Percentiles rank a stretch among this genome's conserved stretches.
Evolutionary conservation across 2,797 vertebrate genomes (phyloP).

Genomic region (Falco biarmicus): DNA sequence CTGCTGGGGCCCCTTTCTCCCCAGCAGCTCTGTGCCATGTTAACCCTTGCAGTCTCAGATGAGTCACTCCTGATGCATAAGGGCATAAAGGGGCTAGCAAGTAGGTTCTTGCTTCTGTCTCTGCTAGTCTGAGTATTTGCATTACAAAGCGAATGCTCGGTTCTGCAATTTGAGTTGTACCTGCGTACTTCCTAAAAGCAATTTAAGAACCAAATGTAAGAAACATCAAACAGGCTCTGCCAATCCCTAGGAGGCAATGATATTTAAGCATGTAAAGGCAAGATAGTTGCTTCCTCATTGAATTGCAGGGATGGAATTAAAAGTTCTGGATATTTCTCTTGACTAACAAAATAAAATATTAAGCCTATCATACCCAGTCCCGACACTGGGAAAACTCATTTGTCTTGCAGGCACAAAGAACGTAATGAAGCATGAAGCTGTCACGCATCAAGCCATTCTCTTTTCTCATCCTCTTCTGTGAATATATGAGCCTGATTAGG

Average conservation of each 20-base stretch:
- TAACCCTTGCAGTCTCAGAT: constrained; percentile 20
- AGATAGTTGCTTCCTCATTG: background rate
- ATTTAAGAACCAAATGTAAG: background rate
- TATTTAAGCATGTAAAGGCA: background rate
- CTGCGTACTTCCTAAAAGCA: background rate
- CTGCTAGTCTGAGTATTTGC: background rate
- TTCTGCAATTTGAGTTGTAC: background rate
- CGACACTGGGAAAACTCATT: background rate
- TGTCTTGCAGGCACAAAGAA: background rate
- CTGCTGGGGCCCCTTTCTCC: background rate
- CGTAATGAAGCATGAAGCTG: background rate
- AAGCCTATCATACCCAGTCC: rapidly evolving
- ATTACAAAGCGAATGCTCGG: background rate
- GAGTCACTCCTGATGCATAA: background rate
- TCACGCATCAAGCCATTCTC: background rate
- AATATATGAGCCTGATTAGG: background rate
- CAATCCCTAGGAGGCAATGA: background rate
- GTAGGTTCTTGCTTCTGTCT: background rate
- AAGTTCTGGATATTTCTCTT: background rate
- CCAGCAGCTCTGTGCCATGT: background rate
- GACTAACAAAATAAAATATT: background rate
- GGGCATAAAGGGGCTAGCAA: background rate
- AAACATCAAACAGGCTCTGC: background rate
- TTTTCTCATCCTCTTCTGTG: background rate
- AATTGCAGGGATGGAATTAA: background rate